Conservation (phyloP, 1,140 invertebrate species). For the Drosophila repleta region DNA sequence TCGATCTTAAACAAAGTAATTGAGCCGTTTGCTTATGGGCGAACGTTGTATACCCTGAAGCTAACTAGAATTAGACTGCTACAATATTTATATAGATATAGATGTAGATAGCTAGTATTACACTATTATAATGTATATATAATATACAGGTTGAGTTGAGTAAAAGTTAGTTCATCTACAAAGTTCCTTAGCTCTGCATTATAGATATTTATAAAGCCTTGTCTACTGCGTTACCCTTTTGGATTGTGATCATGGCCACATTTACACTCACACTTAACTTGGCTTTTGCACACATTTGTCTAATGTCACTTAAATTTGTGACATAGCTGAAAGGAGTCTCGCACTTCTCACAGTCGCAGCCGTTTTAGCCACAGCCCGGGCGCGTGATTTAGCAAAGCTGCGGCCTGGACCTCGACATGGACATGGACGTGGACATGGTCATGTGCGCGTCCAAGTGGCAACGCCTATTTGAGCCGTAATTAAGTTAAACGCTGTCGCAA, state of each 20-base stretch:
- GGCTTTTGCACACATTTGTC: slow-evolving; percentile 20
- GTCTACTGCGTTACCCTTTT: no score
- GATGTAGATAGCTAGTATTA: no score
- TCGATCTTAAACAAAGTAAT: no score
- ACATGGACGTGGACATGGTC: slow-evolving; percentile 51
- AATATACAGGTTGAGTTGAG: no score
- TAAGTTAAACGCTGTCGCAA: slow-evolving; percentile 81
- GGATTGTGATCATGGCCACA: neutral
- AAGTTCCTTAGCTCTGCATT: no score
- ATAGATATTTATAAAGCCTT: no score
- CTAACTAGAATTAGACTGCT: no score
- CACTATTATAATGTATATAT: no score
- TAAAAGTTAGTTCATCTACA: no score
- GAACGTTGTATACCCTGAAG: neutral
- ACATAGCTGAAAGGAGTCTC: slow-evolving; percentile 15
- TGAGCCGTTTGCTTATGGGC: no score
- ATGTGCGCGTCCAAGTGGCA: slow-evolving; percentile 62
- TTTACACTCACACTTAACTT: slow-evolving; percentile 4
- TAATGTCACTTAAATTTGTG: slow-evolving; percentile 48
- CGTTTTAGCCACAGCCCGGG: neutral
- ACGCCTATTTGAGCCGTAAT: slow-evolving; percentile 80
- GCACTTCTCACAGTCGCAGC: slow-evolving; percentile 16
- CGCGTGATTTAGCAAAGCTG: slow-evolving; percentile 24
- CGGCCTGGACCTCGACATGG: slow-evolving; percentile 43
- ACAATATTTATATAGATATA: no score